A percentile compares a stretch with the other conserved stretches of the same genome.
Conservation (phyloP, 2,113 vertebrate genomes). For the Syngnathus floridae region DNA sequence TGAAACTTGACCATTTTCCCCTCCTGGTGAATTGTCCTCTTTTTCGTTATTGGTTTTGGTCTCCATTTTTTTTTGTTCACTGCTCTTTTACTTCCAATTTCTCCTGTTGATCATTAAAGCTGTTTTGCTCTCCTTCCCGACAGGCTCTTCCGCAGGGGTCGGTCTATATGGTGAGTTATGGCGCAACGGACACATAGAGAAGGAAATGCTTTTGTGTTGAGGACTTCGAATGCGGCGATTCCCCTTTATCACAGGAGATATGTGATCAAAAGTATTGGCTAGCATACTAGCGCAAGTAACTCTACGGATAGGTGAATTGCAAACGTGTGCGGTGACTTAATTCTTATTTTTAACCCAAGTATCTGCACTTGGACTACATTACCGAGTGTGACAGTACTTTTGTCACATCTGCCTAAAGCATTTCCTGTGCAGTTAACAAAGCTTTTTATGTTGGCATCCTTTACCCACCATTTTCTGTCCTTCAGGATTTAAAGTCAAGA, state of each 20-base stretch:
- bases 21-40: conserved; percentile 19
- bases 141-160: conserved; percentile 61
- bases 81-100: conserved; percentile 24
- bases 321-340: too few relatives aligned
- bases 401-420: too few relatives aligned
- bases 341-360: too few relatives aligned
- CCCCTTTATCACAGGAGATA: too few relatives aligned
- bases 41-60: background rate
- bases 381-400: too few relatives aligned
- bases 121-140: conserved; percentile 41
- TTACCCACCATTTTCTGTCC: conserved; percentile 27
- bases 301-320: too few relatives aligned
- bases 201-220: background rate
- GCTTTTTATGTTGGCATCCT: background rate
- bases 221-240: background rate
- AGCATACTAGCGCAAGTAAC: too few relatives aligned
- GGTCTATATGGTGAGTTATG: conserved; percentile 75
- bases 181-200: conserved; percentile 2
- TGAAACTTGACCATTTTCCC: conserved; percentile 24
- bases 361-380: too few relatives aligned
- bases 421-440: too few relatives aligned
- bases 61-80: conserved; percentile 1
- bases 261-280: too few relatives aligned
- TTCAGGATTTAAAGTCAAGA: conserved; percentile 72
- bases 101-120: conserved; percentile 54